Base-by-base conservation (phyloP, 2,888 invertebrate genomes). In the Aporophyla lueneburgensis region DNA sequence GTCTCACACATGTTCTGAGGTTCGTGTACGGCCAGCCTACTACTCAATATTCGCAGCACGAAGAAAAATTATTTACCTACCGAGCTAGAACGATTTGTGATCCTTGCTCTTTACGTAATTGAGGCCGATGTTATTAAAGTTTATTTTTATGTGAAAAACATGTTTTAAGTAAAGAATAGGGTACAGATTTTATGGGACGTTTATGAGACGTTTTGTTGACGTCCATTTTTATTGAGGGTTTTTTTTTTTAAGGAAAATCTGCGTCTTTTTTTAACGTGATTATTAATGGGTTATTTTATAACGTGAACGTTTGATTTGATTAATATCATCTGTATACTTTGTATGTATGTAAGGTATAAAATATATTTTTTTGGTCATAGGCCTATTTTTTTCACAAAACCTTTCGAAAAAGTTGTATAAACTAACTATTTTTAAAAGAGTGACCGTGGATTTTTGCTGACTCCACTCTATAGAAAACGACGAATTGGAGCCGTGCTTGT, bases 11-110 rank as follows among this genome's bases (percentile, higher is more conserved):
- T 43, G 43, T 46, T 10, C 43, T 46, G 43, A 12, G 43, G 43
- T 46, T 69, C 46, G 53, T 84, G 49, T 65, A 43, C 9, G 6
- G 40, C 46, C 3, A 33, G 80, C 84, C 84, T 83, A 65, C 51
- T 33, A 69, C 69, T 87, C 78, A 82, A 71, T 76, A 89, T 90
- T 86, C 86, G 43, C 73, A 53, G 74, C 90, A 88, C 88, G 88
- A 85, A 82, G 79, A 71, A 83, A 86, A 84, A 89, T 84, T 90
- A 86, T 90, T 90, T 90, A 88, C 86, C 73, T 86, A 87, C 83
- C 69, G 54, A 79, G 73, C 71, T 56, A 78, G 81, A 87, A 83
- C 84, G 88, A 86, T 89, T 87, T 87, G 86, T 80, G 83, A 83
- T 81, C 85, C 80, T 73, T 80, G 78, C 78, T 87, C 80, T 86